Conservation (phyloP, 2,113 vertebrate species). For the Acrocephalus arundinaceus region DNA sequence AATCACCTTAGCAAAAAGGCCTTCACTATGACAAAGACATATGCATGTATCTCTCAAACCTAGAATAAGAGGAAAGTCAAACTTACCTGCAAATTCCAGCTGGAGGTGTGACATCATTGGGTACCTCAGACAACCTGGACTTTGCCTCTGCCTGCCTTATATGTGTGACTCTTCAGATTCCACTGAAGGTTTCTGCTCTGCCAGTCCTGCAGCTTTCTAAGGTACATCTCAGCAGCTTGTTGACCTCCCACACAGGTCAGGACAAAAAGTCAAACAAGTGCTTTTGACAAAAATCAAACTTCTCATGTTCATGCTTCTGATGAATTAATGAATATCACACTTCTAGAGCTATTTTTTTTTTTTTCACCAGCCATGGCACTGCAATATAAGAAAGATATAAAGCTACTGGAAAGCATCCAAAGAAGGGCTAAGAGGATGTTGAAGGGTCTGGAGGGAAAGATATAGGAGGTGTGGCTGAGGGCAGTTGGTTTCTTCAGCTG, state of each 20-base stretch:
- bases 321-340: neutral
- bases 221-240: neutral
- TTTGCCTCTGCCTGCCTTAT: neutral
- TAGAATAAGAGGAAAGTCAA: neutral
- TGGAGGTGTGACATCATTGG: neutral
- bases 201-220: neutral
- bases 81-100: neutral
- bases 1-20: neutral
- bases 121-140: neutral
- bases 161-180: neutral
- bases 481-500: neutral
- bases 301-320: neutral
- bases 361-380: neutral
- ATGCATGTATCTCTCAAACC: neutral
- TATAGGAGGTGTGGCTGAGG: neutral
- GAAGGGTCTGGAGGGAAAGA: neutral
- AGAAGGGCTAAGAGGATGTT: neutral
- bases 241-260: neutral
- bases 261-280: neutral
- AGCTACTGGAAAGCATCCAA: neutral
- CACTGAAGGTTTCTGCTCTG: neutral
- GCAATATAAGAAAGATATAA: neutral
- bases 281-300: neutral
- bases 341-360: neutral
- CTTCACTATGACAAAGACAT: neutral